Conservation (phyloP, 1,140 invertebrate species). For the Teleopsis dalmanni region DNA sequence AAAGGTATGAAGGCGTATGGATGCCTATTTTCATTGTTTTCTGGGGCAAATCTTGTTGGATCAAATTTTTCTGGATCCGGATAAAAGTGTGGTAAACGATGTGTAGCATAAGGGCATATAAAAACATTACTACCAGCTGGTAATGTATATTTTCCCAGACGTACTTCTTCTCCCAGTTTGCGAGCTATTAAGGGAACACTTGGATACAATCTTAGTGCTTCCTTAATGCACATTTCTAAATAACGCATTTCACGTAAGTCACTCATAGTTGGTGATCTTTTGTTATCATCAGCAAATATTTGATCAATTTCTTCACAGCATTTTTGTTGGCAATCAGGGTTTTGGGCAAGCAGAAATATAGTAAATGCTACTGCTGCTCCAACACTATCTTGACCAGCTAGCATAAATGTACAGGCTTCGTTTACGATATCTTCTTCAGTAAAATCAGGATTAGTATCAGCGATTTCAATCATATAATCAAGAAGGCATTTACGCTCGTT, state of each 20-base stretch:
- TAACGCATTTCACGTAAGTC: slow-evolving; percentile 57
- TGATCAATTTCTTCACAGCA: slow-evolving; percentile 53
- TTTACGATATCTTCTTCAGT: slow-evolving; percentile 62
- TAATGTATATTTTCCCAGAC: slow-evolving; percentile 42
- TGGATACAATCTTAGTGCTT: slow-evolving; percentile 57
- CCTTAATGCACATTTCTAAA: slow-evolving; percentile 62
- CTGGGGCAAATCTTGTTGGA: slow-evolving; percentile 61
- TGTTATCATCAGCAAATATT: slow-evolving; percentile 48
- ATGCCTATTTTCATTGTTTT: slow-evolving; percentile 49
- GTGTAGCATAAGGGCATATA: slow-evolving; percentile 53
- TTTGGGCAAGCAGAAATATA: slow-evolving; percentile 52
- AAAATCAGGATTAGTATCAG: slow-evolving; percentile 50
- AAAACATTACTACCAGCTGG: slow-evolving; percentile 44
- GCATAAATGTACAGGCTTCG: slow-evolving; percentile 67
- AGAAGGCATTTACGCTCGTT: slow-evolving; percentile 41
- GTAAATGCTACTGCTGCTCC: slow-evolving; percentile 54
- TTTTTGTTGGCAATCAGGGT: slow-evolving; percentile 55
- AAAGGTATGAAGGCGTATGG: slow-evolving; percentile 63
- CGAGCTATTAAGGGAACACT: slow-evolving; percentile 60
- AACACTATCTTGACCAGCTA: slow-evolving; percentile 72
- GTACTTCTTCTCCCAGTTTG: slow-evolving; percentile 51
- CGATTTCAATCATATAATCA: slow-evolving; percentile 62
- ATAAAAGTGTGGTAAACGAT: slow-evolving; percentile 57
- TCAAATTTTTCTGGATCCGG: slow-evolving; percentile 64
- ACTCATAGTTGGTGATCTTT: slow-evolving; percentile 47